Percentiles rank a stretch among this genome's conserved stretches.
phyloP scores from a whole-genome alignment of 1,140 invertebrate species.

The Gonatopus flavifemur region DNA sequence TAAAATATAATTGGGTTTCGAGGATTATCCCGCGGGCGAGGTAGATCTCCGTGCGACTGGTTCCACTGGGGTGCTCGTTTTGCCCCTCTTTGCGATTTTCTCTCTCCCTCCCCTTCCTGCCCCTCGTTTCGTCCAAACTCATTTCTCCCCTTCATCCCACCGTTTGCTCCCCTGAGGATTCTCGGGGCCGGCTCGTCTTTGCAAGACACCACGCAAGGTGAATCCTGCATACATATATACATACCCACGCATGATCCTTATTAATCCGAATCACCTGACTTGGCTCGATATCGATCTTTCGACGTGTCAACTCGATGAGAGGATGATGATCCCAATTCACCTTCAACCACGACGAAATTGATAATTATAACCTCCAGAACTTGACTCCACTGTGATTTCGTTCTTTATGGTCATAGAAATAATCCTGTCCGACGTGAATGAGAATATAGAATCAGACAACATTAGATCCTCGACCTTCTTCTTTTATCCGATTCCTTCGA shows the following conservation, averaged over 20 bases:
- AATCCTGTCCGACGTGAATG: too few relatives aligned
- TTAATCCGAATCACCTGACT: conserved; percentile 21
- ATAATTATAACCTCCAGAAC: too few relatives aligned
- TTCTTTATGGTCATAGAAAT: too few relatives aligned
- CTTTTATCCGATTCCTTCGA: too few relatives aligned
- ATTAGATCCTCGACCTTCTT: too few relatives aligned
- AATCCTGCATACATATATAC: conserved; percentile 13
- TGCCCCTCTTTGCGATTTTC: conserved; percentile 9
- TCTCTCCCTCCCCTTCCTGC: not conserved
- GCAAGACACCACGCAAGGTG: conserved; percentile 9
- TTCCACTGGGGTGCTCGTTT: conserved; percentile 37
- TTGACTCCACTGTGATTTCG: too few relatives aligned
- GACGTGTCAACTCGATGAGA: too few relatives aligned
- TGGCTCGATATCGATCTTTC: conserved; percentile 6
- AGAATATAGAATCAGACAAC: too few relatives aligned
- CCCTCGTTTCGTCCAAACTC: not conserved
- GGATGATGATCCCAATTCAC: too few relatives aligned
- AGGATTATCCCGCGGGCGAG: conserved; percentile 54
- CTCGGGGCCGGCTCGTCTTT: conserved; percentile 23
- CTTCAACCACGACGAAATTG: too few relatives aligned
- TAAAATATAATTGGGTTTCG: conserved; percentile 60
- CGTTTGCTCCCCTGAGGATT: conserved; percentile 7
- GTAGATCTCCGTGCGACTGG: conserved; percentile 47
- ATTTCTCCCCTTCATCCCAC: not conserved
- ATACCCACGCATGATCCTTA: too few relatives aligned